These are phyloP conservation scores for Columba janthina DNA, from an alignment of 2,113 vertebrate genomes.

Conservation along the genomic window DNA sequence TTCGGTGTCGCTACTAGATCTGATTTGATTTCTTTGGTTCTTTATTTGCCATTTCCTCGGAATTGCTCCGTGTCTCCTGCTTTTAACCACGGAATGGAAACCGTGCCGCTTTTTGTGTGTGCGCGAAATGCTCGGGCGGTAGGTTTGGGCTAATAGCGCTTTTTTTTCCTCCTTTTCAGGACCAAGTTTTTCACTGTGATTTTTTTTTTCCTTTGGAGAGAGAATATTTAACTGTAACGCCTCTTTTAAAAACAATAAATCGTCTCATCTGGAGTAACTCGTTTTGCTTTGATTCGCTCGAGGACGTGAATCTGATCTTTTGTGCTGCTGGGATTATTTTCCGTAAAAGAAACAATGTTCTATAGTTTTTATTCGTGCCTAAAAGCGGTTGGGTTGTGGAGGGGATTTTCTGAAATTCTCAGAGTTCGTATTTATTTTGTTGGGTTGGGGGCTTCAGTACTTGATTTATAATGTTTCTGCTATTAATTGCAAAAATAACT, in stretches of 20 bases:
- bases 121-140: conserved; percentile 50
- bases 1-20: conserved; percentile 10
- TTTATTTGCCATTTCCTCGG: conserved; percentile 40
- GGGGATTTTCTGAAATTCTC: not conserved
- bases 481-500: not conserved
- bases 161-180: not conserved
- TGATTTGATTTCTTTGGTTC: not conserved
- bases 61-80: not conserved
- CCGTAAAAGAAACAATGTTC: not conserved
- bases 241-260: conserved; percentile 47
- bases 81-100: conserved; percentile 47
- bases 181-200: not conserved
- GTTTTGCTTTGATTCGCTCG: not conserved
- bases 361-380: not conserved
- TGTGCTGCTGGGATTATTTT: not conserved
- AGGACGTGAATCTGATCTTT: not conserved
- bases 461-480: not conserved
- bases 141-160: conserved; percentile 38
- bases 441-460: not conserved
- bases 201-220: not conserved
- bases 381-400: not conserved
- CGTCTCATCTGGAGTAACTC: not conserved
- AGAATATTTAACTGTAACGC: not conserved
- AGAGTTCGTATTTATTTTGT: not conserved
- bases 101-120: conserved; percentile 46